Evolutionary conservation across 2,888 invertebrate species (phyloP), one percentile per base, ranked within the genome.

Genomic region (Sepiola atlantica): DNA sequence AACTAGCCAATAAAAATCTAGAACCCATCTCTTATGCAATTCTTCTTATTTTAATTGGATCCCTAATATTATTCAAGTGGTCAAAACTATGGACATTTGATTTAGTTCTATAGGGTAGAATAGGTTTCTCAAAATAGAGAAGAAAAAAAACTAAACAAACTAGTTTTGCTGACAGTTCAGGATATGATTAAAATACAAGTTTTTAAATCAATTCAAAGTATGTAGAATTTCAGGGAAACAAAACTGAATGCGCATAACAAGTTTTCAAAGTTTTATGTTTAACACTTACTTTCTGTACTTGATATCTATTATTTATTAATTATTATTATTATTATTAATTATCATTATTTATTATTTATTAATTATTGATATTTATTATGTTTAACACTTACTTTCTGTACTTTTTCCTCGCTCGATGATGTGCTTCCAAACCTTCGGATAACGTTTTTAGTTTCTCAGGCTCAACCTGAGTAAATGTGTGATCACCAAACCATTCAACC

Each of bases 361-460:
- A n/a, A n/a, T n/a, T n/a, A n/a, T n/a, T n/a, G n/a, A n/a, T 1
- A 61, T 24, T 24, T 18, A 77, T 10, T 77, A n/a, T n/a, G 77
- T 77, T 77, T 77, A n/a, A 77, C 35, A 93, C 98, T 98, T 98
- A 99, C 99, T 98, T 98, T 98, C 99, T 98, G 96, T 98, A 98
- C 97, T 98, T 98, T 98, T 98, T 98, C 98, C 98, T 98, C 95
- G 98, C 98, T 96, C 98, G 98, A 98, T 99, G 99, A 97, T 99
- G 99, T 96, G 98, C 98, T 97, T 99, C 99, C 96, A 99, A 98
- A 95, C 99, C 99, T 97, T 99, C 98, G 96, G 98, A 98, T 96
- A 99, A 98, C 95, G 98, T 98, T 97, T 99, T 98, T 97, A 99
- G 98, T 95, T 98, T 98, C 96, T 98, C 98, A 96, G 98, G 98